Conservation (phyloP, 2,113 vertebrate genomes). For the Cairina moschata region DNA sequence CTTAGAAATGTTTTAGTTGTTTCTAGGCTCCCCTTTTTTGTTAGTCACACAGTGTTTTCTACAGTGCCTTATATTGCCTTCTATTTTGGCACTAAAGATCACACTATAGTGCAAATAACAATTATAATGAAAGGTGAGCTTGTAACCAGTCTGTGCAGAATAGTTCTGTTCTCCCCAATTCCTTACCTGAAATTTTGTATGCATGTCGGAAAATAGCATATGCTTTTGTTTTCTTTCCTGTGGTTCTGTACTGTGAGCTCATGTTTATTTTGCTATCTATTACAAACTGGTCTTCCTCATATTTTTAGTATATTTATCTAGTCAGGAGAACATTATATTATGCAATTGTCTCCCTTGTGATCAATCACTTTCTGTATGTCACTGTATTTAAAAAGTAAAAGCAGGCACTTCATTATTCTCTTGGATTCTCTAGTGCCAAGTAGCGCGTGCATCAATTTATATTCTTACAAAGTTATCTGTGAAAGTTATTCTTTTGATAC, state of each 20-base stretch:
- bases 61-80: fast-evolving
- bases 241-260: not conserved
- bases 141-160: not conserved
- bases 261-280: constrained; percentile 14
- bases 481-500: not conserved
- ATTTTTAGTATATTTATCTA: constrained; percentile 33
- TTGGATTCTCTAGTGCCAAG: not conserved
- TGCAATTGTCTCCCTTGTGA: constrained; percentile 9
- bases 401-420: constrained; percentile 21
- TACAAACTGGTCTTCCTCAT: not conserved
- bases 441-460: constrained; percentile 37
- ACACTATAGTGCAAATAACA: not conserved
- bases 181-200: not conserved
- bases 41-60: not conserved
- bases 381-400: constrained; percentile 41
- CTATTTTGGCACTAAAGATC: not conserved
- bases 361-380: constrained; percentile 34
- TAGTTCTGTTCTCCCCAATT: not conserved
- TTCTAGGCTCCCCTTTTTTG: not conserved
- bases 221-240: not conserved
- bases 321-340: constrained; percentile 20
- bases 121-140: not conserved
- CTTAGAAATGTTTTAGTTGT: not conserved
- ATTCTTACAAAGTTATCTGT: not conserved
- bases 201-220: not conserved